A percentile compares a stretch with the other conserved stretches of the same genome.
Conservation (phyloP, 2,888 invertebrate genomes). For the Pristionchus mayeri region DNA sequence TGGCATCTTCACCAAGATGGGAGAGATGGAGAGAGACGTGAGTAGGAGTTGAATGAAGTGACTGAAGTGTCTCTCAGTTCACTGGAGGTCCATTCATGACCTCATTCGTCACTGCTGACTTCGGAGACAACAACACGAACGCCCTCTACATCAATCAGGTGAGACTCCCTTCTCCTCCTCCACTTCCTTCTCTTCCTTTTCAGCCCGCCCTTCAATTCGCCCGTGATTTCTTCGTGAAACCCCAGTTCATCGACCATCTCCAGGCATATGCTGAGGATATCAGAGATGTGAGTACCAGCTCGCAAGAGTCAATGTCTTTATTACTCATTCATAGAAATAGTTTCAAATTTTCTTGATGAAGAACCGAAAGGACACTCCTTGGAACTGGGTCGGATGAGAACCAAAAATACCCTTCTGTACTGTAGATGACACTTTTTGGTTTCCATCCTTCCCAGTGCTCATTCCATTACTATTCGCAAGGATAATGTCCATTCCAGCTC, state of each 20-base stretch:
- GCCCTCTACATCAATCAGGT: conserved; percentile 55
- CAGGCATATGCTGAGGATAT: conserved; percentile 50
- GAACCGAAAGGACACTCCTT: background rate
- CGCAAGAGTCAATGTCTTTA: no score
- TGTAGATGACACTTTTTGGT: no score
- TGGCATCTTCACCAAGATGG: no score
- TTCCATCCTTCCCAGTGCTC: no score
- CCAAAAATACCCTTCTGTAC: no score
- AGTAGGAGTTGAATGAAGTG: no score
- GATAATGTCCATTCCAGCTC: background rate
- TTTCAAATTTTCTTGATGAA: background rate
- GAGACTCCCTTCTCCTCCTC: background rate
- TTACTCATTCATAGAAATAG: background rate
- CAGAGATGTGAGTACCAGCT: conserved; percentile 15
- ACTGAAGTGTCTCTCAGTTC: conserved; percentile 4
- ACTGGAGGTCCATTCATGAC: conserved; percentile 47
- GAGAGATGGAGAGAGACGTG: no score
- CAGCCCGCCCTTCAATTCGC: conserved; percentile 50
- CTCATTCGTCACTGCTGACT: conserved; percentile 52
- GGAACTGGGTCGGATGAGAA: no score
- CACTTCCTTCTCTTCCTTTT: background rate
- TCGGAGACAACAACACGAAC: conserved; percentile 31
- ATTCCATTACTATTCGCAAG: no score
- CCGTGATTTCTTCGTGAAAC: conserved; percentile 56
- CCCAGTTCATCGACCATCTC: conserved; percentile 53